Evolutionary conservation across 2,888 invertebrate species (phyloP).

Genomic region (Stomorhina lunata): DNA sequence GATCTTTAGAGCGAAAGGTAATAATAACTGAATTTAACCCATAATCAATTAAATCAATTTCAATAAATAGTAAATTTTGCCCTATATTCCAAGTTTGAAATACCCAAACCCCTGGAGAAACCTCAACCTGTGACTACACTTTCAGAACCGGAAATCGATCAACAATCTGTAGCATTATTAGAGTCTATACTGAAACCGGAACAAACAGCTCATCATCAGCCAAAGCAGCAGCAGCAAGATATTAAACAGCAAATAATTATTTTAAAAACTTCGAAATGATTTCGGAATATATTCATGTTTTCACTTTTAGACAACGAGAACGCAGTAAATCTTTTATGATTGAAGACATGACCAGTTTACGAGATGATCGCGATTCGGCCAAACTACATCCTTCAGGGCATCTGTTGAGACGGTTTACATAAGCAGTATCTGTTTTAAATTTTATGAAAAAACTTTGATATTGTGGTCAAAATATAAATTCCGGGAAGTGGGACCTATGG

Average conservation of each 20-base stretch:
- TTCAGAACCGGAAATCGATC: constrained; percentile 83
- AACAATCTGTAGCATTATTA: too few relatives aligned
- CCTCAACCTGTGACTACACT: constrained; percentile 72
- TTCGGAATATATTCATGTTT: too few relatives aligned
- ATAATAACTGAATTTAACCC: background rate
- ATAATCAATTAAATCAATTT: background rate
- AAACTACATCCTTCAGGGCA: constrained; percentile 64
- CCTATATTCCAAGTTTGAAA: constrained; percentile 19
- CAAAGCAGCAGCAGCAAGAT: constrained; percentile 33
- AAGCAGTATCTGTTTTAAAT: too few relatives aligned
- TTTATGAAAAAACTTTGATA: too few relatives aligned
- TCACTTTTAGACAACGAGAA: constrained; percentile 80
- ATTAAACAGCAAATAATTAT: constrained; percentile 73
- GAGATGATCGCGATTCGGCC: constrained; percentile 69
- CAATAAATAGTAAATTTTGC: background rate
- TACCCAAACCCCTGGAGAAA: constrained; percentile 42
- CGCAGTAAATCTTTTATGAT: constrained; percentile 86
- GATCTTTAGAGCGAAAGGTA: constrained; percentile 83
- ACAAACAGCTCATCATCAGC: constrained; percentile 76
- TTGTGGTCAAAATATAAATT: too few relatives aligned
- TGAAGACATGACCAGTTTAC: constrained; percentile 81
- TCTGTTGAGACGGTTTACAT: constrained; percentile 75
- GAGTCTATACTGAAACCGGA: constrained; percentile 83
- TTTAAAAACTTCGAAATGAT: too few relatives aligned
- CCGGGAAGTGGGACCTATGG: too few relatives aligned